Evolutionary conservation across 2,113 vertebrate species (phyloP).

Genomic region (Tympanuchus pallidicinctus): DNA sequence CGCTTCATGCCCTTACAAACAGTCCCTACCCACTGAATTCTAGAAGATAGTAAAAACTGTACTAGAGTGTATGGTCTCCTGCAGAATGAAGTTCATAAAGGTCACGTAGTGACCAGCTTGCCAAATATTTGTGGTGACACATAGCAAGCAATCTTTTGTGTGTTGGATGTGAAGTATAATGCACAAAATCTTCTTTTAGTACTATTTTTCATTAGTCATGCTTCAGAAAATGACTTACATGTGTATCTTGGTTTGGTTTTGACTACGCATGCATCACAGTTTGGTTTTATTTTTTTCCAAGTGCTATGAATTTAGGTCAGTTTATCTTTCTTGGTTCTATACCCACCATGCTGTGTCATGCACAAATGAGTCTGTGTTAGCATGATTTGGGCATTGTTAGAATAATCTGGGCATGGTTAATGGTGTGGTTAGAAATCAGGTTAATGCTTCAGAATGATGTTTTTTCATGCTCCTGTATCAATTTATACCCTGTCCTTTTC

Average conservation of each 20-base stretch:
- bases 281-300: not conserved
- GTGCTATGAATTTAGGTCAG: not conserved
- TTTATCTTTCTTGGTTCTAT: not conserved
- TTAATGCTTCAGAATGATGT: not conserved
- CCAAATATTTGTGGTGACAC: not conserved
- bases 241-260: not conserved
- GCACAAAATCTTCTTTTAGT: not conserved
- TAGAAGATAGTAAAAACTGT: not conserved
- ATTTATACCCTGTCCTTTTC: not conserved
- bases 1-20: no score
- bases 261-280: not conserved
- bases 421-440: not conserved
- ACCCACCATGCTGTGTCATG: not conserved
- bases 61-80: not conserved
- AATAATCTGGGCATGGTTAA: not conserved
- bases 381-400: not conserved
- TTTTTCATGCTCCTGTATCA: not conserved
- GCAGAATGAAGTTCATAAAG: not conserved
- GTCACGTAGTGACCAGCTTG: rapidly evolving
- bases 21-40: not conserved
- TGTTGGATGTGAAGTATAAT: not conserved
- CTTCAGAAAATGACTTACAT: not conserved
- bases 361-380: not conserved
- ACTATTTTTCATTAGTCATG: not conserved
- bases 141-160: not conserved